Percentiles rank a stretch among this genome's conserved stretches.
Conservation (phyloP, 2,113 vertebrate genomes). For the Gymnogyps californianus region DNA sequence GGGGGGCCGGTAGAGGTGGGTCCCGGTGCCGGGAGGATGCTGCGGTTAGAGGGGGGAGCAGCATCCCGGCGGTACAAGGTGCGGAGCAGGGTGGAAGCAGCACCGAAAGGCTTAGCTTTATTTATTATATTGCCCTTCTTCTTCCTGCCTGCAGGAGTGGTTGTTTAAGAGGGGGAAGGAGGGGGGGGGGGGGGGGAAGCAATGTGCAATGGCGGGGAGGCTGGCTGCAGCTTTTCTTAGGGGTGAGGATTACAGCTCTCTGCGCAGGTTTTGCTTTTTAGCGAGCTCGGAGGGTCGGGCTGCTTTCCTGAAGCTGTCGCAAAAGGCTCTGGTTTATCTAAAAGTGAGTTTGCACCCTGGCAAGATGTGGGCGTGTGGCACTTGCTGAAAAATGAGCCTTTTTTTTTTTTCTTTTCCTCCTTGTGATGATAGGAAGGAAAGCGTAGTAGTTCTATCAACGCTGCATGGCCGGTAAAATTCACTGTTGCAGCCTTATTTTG, state of each 20-base stretch:
- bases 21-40: background rate
- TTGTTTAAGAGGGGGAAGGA: background rate
- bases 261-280: background rate
- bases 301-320: background rate
- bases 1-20: accelerated
- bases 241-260: background rate
- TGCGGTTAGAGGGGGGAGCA: background rate
- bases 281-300: background rate
- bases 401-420: accelerated
- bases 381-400: background rate
- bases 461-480: background rate
- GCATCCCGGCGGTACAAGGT: background rate
- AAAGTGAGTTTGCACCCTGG: background rate
- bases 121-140: accelerated
- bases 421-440: background rate
- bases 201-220: background rate
- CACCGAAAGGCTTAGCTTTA: accelerated
- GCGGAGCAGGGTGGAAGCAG: background rate
- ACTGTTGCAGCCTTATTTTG: background rate
- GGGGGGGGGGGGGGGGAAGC: too few relatives aligned
- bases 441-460: accelerated
- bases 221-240: background rate
- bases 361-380: background rate
- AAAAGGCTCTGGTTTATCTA: accelerated
- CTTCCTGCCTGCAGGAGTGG: too few relatives aligned